Conservation (phyloP, 2,888 invertebrate species). For the Dryadula phaetusa region DNA sequence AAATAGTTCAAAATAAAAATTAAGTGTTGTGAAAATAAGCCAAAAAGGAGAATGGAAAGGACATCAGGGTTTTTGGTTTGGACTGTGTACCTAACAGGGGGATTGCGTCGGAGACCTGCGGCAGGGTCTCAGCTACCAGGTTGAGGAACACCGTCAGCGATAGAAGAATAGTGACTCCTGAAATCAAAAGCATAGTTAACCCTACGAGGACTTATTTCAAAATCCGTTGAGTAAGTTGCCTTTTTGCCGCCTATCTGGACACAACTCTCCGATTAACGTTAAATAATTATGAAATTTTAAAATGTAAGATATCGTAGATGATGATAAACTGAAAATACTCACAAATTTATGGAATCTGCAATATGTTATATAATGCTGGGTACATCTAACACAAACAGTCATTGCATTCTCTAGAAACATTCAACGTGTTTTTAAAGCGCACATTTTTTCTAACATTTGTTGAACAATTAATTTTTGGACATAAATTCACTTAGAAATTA, state of each 20-base stretch:
- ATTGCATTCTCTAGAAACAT: slow-evolving; percentile 35
- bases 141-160: slow-evolving; percentile 99
- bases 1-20: slow-evolving; percentile 57
- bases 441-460: slow-evolving; percentile 21
- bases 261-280: slow-evolving; percentile 57
- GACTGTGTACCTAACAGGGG: slow-evolving; percentile 97
- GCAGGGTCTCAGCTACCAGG: slow-evolving; percentile 99
- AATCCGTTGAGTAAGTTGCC: slow-evolving; percentile 34
- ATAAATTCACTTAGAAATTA: background rate
- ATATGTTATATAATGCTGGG: slow-evolving; percentile 27
- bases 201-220: slow-evolving; percentile 50
- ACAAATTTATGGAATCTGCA: slow-evolving; percentile 29
- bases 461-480: background rate
- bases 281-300: background rate
- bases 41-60: slow-evolving; percentile 63
- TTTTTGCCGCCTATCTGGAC: slow-evolving; percentile 40
- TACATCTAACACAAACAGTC: slow-evolving; percentile 36
- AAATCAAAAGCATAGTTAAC: slow-evolving; percentile 88
- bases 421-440: slow-evolving; percentile 28
- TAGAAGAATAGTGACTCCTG: slow-evolving; percentile 99
- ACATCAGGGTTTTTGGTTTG: slow-evolving; percentile 68
- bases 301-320: slow-evolving; percentile 15
- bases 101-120: slow-evolving; percentile 99
- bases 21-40: slow-evolving; percentile 61
- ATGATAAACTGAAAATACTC: slow-evolving; percentile 23